phyloP scores from a whole-genome alignment of 2,797 vertebrate species.

The Steatocranus sp. region DNA sequence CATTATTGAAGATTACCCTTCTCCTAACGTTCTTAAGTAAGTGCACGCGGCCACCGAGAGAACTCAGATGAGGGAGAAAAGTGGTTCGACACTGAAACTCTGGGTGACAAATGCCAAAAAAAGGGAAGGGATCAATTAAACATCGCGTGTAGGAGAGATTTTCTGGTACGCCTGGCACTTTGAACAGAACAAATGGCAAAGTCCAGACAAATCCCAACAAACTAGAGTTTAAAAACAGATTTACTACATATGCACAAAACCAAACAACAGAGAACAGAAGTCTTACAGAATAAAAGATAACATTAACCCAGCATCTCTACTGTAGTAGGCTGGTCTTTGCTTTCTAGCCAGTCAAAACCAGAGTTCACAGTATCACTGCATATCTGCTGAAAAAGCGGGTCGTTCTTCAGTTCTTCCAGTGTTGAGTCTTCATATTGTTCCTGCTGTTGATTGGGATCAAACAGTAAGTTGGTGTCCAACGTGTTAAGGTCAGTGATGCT shows the following conservation, averaged over 20 bases:
- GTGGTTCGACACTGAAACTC: slow-evolving; percentile 60
- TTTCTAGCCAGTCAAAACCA: slow-evolving; percentile 99
- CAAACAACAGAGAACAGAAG: slow-evolving; percentile 74
- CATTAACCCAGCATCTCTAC: slow-evolving; percentile 99
- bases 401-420: slow-evolving; percentile 99
- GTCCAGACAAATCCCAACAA: slow-evolving; percentile 85
- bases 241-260: slow-evolving; percentile 70
- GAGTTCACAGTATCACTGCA: slow-evolving; percentile 98
- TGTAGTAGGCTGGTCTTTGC: slow-evolving; percentile 97
- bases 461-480: slow-evolving; percentile 96
- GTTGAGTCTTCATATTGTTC: slow-evolving; percentile 97
- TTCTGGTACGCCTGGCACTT: slow-evolving; percentile 94
- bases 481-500: slow-evolving; percentile 99
- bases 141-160: slow-evolving; percentile 79
- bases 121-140: slow-evolving; percentile 67
- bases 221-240: slow-evolving; percentile 72
- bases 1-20: slow-evolving; percentile 67
- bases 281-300: slow-evolving; percentile 62
- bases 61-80: slow-evolving; percentile 45
- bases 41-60: slow-evolving; percentile 37
- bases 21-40: slow-evolving; percentile 38
- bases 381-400: slow-evolving; percentile 99
- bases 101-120: slow-evolving; percentile 54
- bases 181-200: slow-evolving; percentile 90
- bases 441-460: slow-evolving; percentile 97